A percentile compares a stretch with the other conserved stretches of the same genome.
phyloP scores from a whole-genome alignment of 2,113 vertebrate species.

The Pipra filicauda region DNA sequence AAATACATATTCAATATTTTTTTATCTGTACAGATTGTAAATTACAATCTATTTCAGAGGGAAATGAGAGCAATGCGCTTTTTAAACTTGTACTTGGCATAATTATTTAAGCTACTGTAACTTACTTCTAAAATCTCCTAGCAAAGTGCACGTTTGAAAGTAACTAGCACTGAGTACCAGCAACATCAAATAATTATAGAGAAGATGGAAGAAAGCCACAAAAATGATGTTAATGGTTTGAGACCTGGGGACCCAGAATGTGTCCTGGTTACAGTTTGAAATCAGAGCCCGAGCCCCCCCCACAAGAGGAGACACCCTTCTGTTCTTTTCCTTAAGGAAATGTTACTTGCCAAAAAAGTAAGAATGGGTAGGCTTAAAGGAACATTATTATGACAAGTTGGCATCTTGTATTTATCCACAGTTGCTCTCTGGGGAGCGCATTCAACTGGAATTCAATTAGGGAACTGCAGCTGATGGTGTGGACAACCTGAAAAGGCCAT shows the following conservation, averaged over 20 bases:
- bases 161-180: neutral
- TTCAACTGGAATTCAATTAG: neutral
- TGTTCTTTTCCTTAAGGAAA: constrained; percentile 24
- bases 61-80: neutral
- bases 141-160: neutral
- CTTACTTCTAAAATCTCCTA: neutral
- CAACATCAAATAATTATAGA: neutral
- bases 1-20: neutral
- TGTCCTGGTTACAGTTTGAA: neutral
- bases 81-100: neutral
- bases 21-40: neutral
- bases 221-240: neutral
- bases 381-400: constrained; percentile 37
- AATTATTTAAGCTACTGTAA: neutral
- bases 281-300: neutral
- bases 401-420: constrained; percentile 21
- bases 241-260: neutral
- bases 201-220: neutral
- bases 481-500: constrained; percentile 2
- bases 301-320: neutral
- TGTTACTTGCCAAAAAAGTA: constrained; percentile 44
- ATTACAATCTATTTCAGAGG: neutral
- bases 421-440: neutral
- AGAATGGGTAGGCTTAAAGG: neutral
- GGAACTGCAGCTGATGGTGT: neutral